A percentile compares a stretch with the other conserved stretches of the same genome.
Conservation (phyloP, 2,888 invertebrate species). For the Brachypterus glaber region DNA sequence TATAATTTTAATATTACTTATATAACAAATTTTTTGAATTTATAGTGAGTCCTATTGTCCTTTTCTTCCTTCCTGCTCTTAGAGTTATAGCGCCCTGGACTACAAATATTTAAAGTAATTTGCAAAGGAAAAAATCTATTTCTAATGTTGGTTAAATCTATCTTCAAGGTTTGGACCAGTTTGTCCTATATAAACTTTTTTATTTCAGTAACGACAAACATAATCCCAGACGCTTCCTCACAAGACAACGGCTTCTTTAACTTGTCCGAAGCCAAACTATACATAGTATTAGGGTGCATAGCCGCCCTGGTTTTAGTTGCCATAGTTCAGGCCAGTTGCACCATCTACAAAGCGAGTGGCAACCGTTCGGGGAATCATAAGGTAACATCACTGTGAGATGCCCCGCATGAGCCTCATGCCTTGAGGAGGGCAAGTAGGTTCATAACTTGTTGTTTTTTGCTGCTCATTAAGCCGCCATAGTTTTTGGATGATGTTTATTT, state of each 20-base stretch:
- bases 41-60: no score
- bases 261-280: slow-evolving; percentile 63
- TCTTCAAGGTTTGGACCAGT: no score
- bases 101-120: no score
- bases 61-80: no score
- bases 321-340: slow-evolving; percentile 74
- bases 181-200: no score
- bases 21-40: no score
- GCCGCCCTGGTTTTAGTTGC: slow-evolving; percentile 70
- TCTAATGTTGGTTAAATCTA: no score
- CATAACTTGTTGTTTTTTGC: slow-evolving; percentile 18
- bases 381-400: slow-evolving; percentile 48
- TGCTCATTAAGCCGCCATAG: background rate
- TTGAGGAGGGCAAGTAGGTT: slow-evolving; percentile 33
- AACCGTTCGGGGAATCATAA: slow-evolving; percentile 53
- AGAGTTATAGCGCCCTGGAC: no score
- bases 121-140: no score
- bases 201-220: slow-evolving; percentile 46
- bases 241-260: slow-evolving; percentile 48
- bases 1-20: no score
- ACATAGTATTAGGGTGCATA: slow-evolving; percentile 74
- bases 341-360: slow-evolving; percentile 60
- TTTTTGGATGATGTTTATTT: no score
- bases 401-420: slow-evolving; percentile 17
- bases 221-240: slow-evolving; percentile 40